Percentiles rank a stretch among this genome's conserved stretches.
Evolutionary conservation across 2,113 vertebrate species (phyloP).

Genomic region (Serranochromis macrocephalus): DNA sequence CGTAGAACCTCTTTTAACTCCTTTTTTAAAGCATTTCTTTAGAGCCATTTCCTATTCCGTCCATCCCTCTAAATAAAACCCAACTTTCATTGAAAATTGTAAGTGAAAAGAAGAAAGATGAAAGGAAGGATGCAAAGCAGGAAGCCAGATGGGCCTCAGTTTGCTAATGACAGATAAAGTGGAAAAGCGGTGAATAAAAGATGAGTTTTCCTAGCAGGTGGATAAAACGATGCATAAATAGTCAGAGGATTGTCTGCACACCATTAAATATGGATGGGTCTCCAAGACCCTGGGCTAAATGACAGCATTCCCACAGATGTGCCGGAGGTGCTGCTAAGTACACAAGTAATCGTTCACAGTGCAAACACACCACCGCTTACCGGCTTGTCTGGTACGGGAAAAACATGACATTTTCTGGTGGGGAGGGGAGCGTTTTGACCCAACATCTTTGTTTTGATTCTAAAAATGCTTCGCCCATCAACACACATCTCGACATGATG

Average conservation of each 20-base stretch:
- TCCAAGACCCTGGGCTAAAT: constrained; percentile 22
- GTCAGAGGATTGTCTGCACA: constrained; percentile 34
- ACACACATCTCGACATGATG: background rate
- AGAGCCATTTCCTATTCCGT: background rate
- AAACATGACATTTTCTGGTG: background rate
- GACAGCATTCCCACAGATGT: constrained; percentile 46
- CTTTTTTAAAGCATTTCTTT: background rate
- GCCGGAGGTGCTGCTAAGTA: constrained; percentile 19
- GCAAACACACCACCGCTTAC: background rate
- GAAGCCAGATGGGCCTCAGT: constrained; percentile 31
- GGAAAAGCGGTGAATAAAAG: constrained; percentile 54
- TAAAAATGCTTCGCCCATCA: background rate
- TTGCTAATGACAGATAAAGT: constrained; percentile 48
- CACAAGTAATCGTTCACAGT: constrained; percentile 34
- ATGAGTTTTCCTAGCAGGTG: constrained; percentile 43
- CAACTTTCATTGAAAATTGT: background rate
- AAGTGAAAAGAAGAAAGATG: background rate
- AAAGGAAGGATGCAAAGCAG: background rate
- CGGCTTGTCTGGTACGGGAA: background rate
- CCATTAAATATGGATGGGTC: constrained; percentile 61
- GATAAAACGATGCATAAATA: constrained; percentile 48
- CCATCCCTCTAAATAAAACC: background rate
- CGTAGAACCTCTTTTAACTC: background rate
- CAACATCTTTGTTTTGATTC: background rate
- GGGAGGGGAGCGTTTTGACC: background rate